Percentiles rank a stretch among this genome's conserved stretches.
These are phyloP conservation scores for Magallana gigas DNA, from an alignment of 1,140 invertebrate genomes.

Conservation along the genomic window DNA sequence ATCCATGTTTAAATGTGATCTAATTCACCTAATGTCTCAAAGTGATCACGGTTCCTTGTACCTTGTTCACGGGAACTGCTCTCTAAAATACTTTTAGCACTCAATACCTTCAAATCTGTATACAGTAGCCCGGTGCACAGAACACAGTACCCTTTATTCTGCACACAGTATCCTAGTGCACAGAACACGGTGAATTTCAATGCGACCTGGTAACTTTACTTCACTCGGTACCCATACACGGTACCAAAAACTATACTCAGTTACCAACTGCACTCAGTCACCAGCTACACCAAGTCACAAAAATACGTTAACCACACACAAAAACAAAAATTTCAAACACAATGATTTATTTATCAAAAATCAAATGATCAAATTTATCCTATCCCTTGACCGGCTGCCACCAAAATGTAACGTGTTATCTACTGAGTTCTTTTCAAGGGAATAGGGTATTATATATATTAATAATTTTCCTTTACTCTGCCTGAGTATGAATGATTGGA, in stretches of 20 bases:
- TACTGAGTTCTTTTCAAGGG: background rate
- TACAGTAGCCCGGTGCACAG: background rate
- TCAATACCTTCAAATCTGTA: background rate
- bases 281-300: background rate
- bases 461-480: background rate
- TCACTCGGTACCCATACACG: background rate
- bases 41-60: no score
- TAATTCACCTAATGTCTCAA: no score
- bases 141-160: background rate
- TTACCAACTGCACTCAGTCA: background rate
- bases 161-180: background rate
- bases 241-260: background rate
- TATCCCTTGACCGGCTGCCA: constrained; percentile 1
- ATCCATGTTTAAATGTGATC: background rate
- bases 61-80: no score
- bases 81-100: no score
- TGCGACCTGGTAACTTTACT: no score
- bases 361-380: background rate
- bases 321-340: background rate
- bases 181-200: no score
- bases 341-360: background rate
- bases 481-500: background rate
- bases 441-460: background rate
- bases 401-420: background rate
- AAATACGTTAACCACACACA: background rate